Percentiles rank a stretch among this genome's conserved stretches.
Conservation (phyloP, 2,888 invertebrate species). For the Tetragonisca angustula region DNA sequence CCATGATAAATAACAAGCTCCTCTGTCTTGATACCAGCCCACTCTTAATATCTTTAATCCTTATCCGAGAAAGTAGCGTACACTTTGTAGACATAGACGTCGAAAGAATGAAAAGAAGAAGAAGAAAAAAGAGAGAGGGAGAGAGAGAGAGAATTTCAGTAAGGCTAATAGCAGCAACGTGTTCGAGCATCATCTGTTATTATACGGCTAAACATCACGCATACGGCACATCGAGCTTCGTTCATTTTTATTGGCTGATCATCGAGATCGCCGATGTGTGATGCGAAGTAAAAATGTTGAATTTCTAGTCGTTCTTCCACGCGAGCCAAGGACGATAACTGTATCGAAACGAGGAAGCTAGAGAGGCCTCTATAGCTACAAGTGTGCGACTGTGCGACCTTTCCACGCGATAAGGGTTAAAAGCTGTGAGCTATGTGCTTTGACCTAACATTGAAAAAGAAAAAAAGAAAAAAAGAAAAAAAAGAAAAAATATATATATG, state of each 20-base stretch:
- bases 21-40: conserved; percentile 6
- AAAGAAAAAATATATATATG: no score
- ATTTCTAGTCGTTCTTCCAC: conserved; percentile 26
- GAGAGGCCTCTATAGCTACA: conserved; percentile 23
- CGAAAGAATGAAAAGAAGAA: no score
- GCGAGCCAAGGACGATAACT: conserved; percentile 7
- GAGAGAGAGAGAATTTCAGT: neutral
- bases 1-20: neutral
- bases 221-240: neutral
- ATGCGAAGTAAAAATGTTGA: neutral
- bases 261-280: no score
- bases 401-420: conserved; percentile 54
- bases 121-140: no score
- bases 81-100: conserved; percentile 28
- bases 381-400: conserved; percentile 5
- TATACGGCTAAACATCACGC: neutral
- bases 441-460: conserved; percentile 70
- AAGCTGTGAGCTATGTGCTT: conserved; percentile 81
- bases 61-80: conserved; percentile 50
- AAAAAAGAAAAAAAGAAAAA: no score
- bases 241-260: neutral
- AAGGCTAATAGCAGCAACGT: neutral
- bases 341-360: conserved; percentile 3
- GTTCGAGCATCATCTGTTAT: neutral
- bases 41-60: conserved; percentile 38